Evolutionary conservation across 2,113 vertebrate genomes (phyloP), one percentile per base, ranked within the genome.

Genomic region (Donacobius atricapilla): DNA sequence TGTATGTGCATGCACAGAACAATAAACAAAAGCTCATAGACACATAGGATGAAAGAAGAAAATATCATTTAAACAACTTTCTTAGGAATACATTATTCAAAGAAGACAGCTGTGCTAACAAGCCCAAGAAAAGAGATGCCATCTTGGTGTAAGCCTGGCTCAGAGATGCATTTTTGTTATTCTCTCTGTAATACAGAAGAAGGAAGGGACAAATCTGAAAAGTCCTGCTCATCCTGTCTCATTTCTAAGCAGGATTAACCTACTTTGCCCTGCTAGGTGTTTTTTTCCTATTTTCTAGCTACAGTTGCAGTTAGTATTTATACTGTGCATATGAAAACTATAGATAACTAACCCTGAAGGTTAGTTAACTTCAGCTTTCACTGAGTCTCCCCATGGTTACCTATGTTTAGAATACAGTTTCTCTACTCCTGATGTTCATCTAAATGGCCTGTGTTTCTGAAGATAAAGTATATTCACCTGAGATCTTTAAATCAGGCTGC

Each of bases 21-120:
- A 89, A 87, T 56, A 90, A 94, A 83, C 39, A 96, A 90, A 83
- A 73, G 7, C 19, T 69, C 68, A 63, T 2, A 73, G 54, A 30
- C 19, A 70, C 8, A 16, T n/a, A 27, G 16, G 40, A 42, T 61
- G 13, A 81, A 92, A 73, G 76, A 65, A 10, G 2, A 84, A 79
- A 82, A 35, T 23, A 72, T 23, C 13, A 8, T 87, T 83, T 53
- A 85, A 80, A 39, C 11, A 76, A 44, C 23, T 75, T 77, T 77
- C 28, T 75, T 31, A 64, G 16, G 21, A 87, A 79, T 64, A 87
- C 53, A 79, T 78, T 73, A 60, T 85, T 94, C 53, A 61, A 86
- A 61, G 25, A 5, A 25, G 15, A 80, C n/a, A 63, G 31, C 20
- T 77, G 15, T 1, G 0, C 15, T 90, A 89, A 89, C 69, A 77